Percentiles rank a stretch among this genome's conserved stretches.
Evolutionary conservation across 2,888 invertebrate species (phyloP).

Genomic region (Sminthurides aquaticus): DNA sequence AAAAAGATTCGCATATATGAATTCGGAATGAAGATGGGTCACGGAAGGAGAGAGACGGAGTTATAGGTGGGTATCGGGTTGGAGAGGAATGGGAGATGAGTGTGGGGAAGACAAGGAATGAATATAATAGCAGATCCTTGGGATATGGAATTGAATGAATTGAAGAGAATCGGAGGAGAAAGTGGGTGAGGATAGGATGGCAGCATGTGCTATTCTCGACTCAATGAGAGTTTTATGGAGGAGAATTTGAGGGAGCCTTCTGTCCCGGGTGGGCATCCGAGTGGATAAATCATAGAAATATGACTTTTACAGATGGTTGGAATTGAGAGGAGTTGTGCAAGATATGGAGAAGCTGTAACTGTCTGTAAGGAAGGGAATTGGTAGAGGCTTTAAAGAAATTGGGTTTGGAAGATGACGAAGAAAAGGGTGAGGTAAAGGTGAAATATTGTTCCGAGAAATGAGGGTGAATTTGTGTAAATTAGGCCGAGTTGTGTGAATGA

Average conservation of each 20-base stretch:
- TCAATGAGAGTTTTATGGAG: neutral
- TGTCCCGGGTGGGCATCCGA: neutral
- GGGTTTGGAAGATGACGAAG: no score
- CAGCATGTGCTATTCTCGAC: no score
- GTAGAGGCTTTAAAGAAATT: no score
- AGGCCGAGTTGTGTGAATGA: neutral
- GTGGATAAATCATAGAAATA: constrained; percentile 4
- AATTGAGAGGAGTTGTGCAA: no score
- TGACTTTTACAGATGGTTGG: constrained; percentile 3
- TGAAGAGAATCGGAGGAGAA: neutral
- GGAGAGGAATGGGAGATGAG: neutral
- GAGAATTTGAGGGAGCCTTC: neutral
- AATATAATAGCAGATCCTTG: neutral
- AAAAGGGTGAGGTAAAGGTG: no score
- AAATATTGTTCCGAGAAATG: no score
- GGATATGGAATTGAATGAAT: neutral
- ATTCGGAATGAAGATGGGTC: neutral
- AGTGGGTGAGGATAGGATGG: neutral
- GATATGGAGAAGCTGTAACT: no score
- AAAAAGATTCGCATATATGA: neutral
- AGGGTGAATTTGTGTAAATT: neutral
- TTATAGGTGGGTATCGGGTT: no score
- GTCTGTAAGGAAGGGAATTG: no score
- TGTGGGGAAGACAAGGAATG: neutral
- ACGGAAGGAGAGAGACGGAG: no score